Evolutionary conservation across 2,113 vertebrate genomes (phyloP), one percentile per base, ranked within the genome.

Genomic region (Psammodynastes pulverulentus): DNA sequence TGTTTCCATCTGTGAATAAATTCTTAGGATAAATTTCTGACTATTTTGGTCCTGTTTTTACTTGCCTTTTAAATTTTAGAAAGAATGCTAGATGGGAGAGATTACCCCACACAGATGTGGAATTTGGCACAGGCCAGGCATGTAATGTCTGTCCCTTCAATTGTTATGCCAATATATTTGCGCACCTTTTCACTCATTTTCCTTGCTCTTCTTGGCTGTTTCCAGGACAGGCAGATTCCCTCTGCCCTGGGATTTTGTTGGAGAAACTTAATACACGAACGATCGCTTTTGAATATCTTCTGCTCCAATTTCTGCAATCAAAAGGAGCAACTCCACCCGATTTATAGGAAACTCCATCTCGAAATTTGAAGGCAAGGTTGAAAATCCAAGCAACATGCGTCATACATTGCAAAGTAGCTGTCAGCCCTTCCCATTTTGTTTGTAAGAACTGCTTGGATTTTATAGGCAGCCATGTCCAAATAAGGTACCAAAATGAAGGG

Each of bases 391-490:
- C 90, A 94, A 12, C 96, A 96, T 96, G 96, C 97, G 97, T 98
- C 97, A 98, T 96, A 92, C 89, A n/a, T 96, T 95, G 96, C 96
- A 95, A 94, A 98, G 97, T 93, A 96, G 96, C 96, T 48, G 93
- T 90, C 79, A 95, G 96, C 94, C 94, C 95, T 95, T 96, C 95
- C 95, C 96, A 92, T 49, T 49, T 93, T 96, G 96, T 97, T 97
- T 97, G 97, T 90, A 94, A 93, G 94, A 95, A 95, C 96, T 91
- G 94, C 93, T 94, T 39, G 0, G 95, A 94, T 95, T 87, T 0
- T 90, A 53, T 93, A 45, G 95, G 96, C 97, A 94, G 94, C 95
- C 92, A 98, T 97, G 84, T 92, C 98, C 98, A 98, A 98, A 98
- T 98, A 98, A 98, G 97, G 98, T 96, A 92, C 95, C 94, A 26